Evolutionary conservation across 2,888 invertebrate species (phyloP).

Genomic region (Phanerotoma sp.): DNA sequence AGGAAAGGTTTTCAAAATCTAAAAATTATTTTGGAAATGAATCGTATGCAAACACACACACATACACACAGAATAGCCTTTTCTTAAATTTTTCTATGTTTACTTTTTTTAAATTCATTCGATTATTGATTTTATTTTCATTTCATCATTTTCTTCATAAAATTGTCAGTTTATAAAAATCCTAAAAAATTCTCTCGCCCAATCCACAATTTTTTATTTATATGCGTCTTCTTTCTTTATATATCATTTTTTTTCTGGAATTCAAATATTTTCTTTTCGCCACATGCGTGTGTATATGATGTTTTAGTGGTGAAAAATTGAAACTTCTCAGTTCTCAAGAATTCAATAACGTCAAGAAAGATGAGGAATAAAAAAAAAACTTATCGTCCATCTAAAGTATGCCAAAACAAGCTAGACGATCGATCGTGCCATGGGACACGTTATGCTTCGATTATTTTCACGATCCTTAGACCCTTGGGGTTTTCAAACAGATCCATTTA

Average conservation of each 20-base stretch:
- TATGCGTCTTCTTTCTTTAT: neutral
- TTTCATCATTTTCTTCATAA: too few species aligned
- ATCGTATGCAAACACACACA: too few species aligned
- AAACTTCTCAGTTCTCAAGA: neutral
- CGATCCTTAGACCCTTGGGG: neutral
- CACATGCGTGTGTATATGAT: too few species aligned
- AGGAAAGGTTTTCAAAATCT: too few species aligned
- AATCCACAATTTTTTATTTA: too few species aligned
- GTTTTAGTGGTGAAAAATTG: constrained; percentile 10
- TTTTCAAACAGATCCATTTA: constrained; percentile 1
- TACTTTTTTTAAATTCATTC: too few species aligned
- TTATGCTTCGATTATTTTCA: constrained; percentile 13
- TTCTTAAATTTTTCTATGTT: too few species aligned
- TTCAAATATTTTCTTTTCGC: constrained; percentile 3
- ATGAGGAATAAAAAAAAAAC: neutral
- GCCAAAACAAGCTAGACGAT: constrained; percentile 10
- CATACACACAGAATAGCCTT: too few species aligned
- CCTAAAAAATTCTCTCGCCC: too few species aligned
- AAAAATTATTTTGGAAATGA: too few species aligned
- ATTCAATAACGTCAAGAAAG: constrained; percentile 3
- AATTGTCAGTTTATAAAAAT: too few species aligned
- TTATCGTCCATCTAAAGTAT: neutral
- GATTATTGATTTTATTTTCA: too few species aligned
- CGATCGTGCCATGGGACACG: constrained; percentile 10
- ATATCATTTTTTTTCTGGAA: neutral